Conservation (phyloP, 2,797 vertebrate species). For the Acipenser ruthenus region DNA sequence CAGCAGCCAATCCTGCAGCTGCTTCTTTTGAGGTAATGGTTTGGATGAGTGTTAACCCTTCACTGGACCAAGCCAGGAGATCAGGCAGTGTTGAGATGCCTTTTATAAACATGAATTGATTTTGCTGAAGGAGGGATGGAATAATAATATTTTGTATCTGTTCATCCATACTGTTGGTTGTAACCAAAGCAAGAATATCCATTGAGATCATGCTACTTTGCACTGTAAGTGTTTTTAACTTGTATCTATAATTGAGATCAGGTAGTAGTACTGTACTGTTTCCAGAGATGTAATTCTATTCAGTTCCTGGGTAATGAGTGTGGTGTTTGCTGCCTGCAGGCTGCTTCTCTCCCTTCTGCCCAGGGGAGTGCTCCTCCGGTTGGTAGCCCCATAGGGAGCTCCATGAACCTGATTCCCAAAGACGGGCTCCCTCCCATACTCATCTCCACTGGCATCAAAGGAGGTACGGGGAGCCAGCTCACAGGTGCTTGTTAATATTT, state of each 20-base stretch:
- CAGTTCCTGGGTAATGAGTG: conserved; percentile 43
- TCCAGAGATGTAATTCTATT: conserved; percentile 21
- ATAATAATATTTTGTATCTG: no score
- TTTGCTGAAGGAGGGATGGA: no score
- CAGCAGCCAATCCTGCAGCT: conserved; percentile 46
- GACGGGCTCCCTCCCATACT: conserved; percentile 98
- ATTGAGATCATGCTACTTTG: no score
- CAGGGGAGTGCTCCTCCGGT: conserved; percentile 53
- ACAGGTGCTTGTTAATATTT: conserved; percentile 66
- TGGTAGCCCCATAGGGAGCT: conserved; percentile 88
- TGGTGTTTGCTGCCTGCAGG: conserved; percentile 56
- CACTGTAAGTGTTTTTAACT: no score
- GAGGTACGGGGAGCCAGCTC: conserved; percentile 81
- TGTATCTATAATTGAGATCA: no score
- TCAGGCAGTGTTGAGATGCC: no score
- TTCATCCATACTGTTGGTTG: no score
- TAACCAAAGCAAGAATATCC: no score
- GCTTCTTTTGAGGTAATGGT: conserved; percentile 67
- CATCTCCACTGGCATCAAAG: conserved; percentile 97
- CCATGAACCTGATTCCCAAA: conserved; percentile 93
- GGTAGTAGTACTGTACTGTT: not conserved
- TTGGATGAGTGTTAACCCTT: not conserved
- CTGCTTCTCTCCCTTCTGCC: conserved; percentile 27
- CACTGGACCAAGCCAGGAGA: no score
- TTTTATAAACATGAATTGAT: no score